phyloP scores from a whole-genome alignment of 2,113 vertebrate genomes.

The Stigmatopora nigra region DNA sequence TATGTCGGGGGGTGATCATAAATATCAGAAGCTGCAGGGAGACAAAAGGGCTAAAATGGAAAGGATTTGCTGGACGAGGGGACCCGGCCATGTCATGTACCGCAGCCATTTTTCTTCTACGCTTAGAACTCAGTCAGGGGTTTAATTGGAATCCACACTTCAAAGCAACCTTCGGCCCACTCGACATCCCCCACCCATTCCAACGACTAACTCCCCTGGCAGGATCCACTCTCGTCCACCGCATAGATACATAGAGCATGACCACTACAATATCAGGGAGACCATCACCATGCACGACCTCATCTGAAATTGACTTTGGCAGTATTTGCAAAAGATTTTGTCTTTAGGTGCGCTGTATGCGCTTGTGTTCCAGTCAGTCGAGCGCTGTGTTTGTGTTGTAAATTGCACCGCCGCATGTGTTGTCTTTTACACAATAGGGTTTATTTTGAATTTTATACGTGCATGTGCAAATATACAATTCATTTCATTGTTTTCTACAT shows the following conservation, averaged over 20 bases:
- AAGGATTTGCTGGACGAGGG: constrained; percentile 79
- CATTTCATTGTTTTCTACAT: background rate
- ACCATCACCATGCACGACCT: constrained; percentile 60
- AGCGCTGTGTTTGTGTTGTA: constrained; percentile 40
- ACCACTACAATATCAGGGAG: constrained; percentile 64
- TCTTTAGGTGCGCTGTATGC: constrained; percentile 37
- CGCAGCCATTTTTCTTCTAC: constrained; percentile 89
- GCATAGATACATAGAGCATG: constrained; percentile 54
- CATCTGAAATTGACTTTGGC: constrained; percentile 57
- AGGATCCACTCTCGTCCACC: constrained; percentile 56
- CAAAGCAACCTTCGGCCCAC: constrained; percentile 90
- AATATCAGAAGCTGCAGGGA: constrained; percentile 81
- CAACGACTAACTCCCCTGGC: constrained; percentile 61
- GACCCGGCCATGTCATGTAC: constrained; percentile 89
- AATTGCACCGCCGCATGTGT: constrained; percentile 14
- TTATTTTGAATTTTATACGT: constrained; percentile 11
- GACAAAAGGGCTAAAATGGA: constrained; percentile 83
- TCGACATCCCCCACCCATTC: constrained; percentile 48
- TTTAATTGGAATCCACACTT: constrained; percentile 99
- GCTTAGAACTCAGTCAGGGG: constrained; percentile 99
- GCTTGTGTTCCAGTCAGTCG: constrained; percentile 23
- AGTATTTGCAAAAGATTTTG: constrained; percentile 48
- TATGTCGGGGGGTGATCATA: constrained; percentile 77
- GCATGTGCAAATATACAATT: constrained; percentile 2
- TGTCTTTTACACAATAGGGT: constrained; percentile 5